Evolutionary conservation across 2,797 vertebrate species (phyloP), one percentile per base, ranked within the genome.

Genomic region (Pelobates cultripes): DNA sequence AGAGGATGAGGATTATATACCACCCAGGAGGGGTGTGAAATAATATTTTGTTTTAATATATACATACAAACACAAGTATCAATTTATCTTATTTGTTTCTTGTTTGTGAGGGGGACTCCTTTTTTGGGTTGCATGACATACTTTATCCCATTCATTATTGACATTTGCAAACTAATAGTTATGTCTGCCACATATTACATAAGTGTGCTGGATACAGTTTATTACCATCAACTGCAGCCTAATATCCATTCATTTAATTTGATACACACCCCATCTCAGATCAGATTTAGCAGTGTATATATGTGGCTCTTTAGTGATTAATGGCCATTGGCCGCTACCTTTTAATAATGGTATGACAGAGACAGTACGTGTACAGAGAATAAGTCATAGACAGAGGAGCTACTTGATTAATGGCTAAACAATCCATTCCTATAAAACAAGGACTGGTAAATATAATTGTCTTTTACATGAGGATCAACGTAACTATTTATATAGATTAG

Each of bases 341-440:
- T 28, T 67, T 82, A 64, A 69, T n/a, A 78, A 51, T 10, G 5
- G 10, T 6, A 51, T 51, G 47, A 51, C 47, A 51, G 10, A 51
- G 47, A 51, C 3, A 57, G 55, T 4, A 1, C 73, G 76, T 15
- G 4, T 64, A 79, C 60, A 2, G 10, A 4, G 60, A 60, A 63
- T 9, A 53, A n/a, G 45, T 63, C 40, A 45, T 55, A 70, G 60
- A 77, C 74, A 82, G 74, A 67, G 55, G 75, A 14, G 69, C 17
- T 64, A 66, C 53, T 40, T 71, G 13, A 53, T 80, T 86, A 70
- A 83, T 81, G 79, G 82, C 41, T 84, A 81, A 83, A 43, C 44
- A 70, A 77, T 7, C 43, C 76, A 81, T 86, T 87, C 79, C 85
- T 80, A 88, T 86, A 78, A 87, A 75, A 83, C 78, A 55, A 80